Percentiles rank a stretch among this genome's conserved stretches.
Conservation (phyloP, 1,140 invertebrate genomes). For the Pomacea maculata region DNA sequence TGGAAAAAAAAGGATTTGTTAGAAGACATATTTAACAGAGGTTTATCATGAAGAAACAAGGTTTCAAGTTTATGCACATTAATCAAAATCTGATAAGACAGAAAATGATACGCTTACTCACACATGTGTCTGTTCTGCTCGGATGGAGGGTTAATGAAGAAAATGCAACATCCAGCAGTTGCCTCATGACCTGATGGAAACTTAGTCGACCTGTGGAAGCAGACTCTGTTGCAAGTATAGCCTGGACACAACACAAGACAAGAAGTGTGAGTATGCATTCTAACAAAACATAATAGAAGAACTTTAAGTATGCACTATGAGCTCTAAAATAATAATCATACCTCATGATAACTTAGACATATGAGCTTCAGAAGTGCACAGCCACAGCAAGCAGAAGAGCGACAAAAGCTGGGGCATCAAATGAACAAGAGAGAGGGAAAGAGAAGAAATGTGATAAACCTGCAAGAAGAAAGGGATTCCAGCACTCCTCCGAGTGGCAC, state of each 20-base stretch:
- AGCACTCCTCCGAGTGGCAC: constrained; percentile 87
- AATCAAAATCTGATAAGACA: background rate
- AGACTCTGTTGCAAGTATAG: constrained; percentile 71
- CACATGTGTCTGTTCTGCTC: constrained; percentile 19
- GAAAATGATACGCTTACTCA: constrained; percentile 4
- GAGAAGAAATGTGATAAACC: constrained; percentile 64
- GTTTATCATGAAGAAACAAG: background rate
- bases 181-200: constrained; percentile 73
- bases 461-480: constrained; percentile 91
- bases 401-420: background rate
- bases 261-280: background rate
- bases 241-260: constrained; percentile 37
- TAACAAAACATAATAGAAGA: background rate
- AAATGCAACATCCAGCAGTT: constrained; percentile 69
- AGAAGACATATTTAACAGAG: background rate
- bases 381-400: background rate
- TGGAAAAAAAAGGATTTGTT: background rate
- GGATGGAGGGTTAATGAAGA: background rate
- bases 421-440: background rate
- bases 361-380: background rate
- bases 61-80: background rate
- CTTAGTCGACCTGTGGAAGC: constrained; percentile 64
- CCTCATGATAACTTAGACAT: background rate
- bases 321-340: background rate
- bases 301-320: background rate